Base-by-base conservation (phyloP, 2,113 vertebrate species). In the Trochalopteron elliotii region DNA sequence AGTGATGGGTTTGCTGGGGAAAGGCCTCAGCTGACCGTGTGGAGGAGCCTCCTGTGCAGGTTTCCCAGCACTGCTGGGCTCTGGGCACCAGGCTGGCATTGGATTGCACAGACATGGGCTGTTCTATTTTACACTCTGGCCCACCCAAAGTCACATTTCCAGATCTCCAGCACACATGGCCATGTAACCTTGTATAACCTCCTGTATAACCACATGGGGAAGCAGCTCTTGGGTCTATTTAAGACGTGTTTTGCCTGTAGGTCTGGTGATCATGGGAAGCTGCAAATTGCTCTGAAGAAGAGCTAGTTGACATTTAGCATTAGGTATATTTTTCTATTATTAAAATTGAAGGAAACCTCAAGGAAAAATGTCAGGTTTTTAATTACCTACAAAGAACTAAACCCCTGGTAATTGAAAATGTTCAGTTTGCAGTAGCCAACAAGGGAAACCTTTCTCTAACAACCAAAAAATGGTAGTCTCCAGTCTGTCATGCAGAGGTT, bases 51-150 rank as follows among this genome's bases (percentile, higher is more conserved):
- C 1, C 44, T 0, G 0, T 31, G 67, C 37, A 42, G 67, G 7
- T 25, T 97, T 94, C 84, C 89, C 93, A 91, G 80, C 78, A 31
- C 39, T 52, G 56, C 49, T 37, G 80, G 35, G 35, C 2, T n/a
- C 70, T 10, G 24, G 6, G 24, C 23, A 9, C 61, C 42, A 12
- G 28, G 7, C 9, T 7, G 47, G 37, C n/a, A 1, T 14, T 0
- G 0, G 13, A 1, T 1, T n/a, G 27, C 61, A 24, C 0, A 0
- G 5, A 55, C n/a, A 13, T 35, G n/a, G 11, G 10, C n/a, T 13
- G 2, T 4, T 88, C 70, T 77, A 2, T 57, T 89, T 25, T 30
- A 12, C 27, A 8, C 49, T 79, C 71, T 42, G 23, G 20, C 37
- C n/a, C 28, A 69, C 21, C 70, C n/a, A 39, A 35, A 93, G 15